Percentiles rank a stretch among this genome's conserved stretches.
Conservation (phyloP, 1,140 invertebrate genomes). For the Aphidius ervi region DNA sequence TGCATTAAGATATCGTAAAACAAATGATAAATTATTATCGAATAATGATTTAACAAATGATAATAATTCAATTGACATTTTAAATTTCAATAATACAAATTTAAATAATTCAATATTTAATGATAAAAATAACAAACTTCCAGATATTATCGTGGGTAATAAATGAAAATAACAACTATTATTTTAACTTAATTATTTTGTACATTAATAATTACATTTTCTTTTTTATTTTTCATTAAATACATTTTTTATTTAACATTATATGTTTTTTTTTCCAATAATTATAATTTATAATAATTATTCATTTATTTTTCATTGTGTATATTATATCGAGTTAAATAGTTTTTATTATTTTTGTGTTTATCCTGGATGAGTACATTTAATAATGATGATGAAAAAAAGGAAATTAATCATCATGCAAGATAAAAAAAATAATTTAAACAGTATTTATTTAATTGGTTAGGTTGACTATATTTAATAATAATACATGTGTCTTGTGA, state of each 20-base stretch:
- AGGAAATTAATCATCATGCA: no score
- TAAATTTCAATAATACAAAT: neutral
- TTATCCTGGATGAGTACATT: no score
- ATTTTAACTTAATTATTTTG: neutral
- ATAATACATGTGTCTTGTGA: no score
- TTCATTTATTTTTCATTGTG: no score
- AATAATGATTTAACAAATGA: neutral
- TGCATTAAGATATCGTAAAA: conserved; percentile 12
- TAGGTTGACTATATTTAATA: no score
- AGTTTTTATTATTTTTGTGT: neutral
- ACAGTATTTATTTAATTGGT: no score
- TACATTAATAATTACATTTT: neutral
- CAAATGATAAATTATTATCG: neutral
- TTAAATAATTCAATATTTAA: neutral
- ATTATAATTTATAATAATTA: no score
- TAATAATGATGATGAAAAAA: no score
- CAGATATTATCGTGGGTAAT: conserved; percentile 7
- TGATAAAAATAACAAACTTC: conserved; percentile 1
- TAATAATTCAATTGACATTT: conserved; percentile 1
- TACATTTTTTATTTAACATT: no score
- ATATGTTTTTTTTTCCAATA: no score
- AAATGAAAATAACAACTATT: neutral
- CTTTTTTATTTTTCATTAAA: no score
- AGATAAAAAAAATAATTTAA: no score
- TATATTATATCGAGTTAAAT: neutral